Evolutionary conservation across 2,888 invertebrate genomes (phyloP), one percentile per base, ranked within the genome.

Genomic region (Strigamia transsilvanica): DNA sequence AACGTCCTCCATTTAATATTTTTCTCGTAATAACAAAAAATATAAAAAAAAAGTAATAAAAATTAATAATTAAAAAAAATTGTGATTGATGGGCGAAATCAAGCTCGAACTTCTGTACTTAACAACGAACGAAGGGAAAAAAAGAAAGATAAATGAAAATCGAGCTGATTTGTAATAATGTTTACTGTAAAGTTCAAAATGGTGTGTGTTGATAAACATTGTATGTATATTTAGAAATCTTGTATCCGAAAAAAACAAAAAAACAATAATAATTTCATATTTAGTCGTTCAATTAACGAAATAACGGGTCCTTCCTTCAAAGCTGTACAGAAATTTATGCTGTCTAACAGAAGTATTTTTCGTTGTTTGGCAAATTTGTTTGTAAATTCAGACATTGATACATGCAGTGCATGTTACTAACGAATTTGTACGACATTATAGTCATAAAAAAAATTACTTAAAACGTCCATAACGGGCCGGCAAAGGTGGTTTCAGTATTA

Each of bases 251-350:
- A 18, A 56, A 9, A 18, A 56, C 21, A 18, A 18, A 56, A 18
- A n/a, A 13, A 79, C 7, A 79, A 32, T 9, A 34, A 32, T 5
- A 42, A 38, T 10, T 27, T 27, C 27, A 27, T 42, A 15, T 42
- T 41, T 56, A 46, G 41, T 46, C 23, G 42, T 80, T n/a, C 32
- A 46, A 51, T 21, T 80, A 46, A 38, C 10, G 38, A 46, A 80
- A 80, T 42, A 46, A 80, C 32, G 80, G 79, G 79, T 42, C 42
- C 38, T 79, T 79, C 38, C 42, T 80, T 51, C 23, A 51, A 80
- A 80, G 46, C 23, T 80, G 80, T 80, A 46, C 23, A 80, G 80
- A 80, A 80, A 42, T 80, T 80, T 56, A 80, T 46, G 73, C 73
- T 73, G 73, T 27, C 73, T 73, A 73, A 56, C n/a, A 56, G 56